Conservation (phyloP, 1,140 invertebrate species). For the Dolichoris vasculosae region DNA sequence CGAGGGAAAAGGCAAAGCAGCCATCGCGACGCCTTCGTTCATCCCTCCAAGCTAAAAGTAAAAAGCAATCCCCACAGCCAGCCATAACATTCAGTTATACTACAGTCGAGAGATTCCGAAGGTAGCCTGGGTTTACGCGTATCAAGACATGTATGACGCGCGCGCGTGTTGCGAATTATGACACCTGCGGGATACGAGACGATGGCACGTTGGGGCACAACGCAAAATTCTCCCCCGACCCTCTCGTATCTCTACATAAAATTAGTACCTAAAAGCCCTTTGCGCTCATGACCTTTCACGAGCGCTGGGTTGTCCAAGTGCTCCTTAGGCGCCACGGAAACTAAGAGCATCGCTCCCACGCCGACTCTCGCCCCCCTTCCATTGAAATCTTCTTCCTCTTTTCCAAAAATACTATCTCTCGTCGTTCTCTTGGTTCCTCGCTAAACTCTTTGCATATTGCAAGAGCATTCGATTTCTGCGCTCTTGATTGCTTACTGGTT, state of each 20-base stretch:
- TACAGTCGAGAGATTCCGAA: conserved; percentile 14
- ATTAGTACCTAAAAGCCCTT: conserved; percentile 72
- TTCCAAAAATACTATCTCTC: neutral
- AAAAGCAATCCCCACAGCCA: neutral
- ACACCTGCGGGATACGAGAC: conserved; percentile 62
- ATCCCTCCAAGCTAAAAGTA: neutral
- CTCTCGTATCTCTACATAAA: conserved; percentile 71
- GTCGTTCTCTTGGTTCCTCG: neutral
- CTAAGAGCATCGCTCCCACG: neutral
- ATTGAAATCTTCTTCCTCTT: neutral
- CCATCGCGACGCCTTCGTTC: neutral
- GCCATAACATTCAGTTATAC: conserved; percentile 39
- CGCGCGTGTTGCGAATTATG: conserved; percentile 56
- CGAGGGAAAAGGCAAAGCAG: neutral
- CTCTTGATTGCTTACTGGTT: neutral
- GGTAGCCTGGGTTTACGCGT: neutral
- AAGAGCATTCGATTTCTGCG: neutral
- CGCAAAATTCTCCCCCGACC: conserved; percentile 8
- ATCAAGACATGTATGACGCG: neutral
- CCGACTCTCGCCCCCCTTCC: neutral
- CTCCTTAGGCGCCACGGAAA: conserved; percentile 11
- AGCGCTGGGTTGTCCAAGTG: conserved; percentile 31
- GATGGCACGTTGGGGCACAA: conserved; percentile 61
- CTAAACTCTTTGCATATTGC: neutral
- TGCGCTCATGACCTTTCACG: conserved; percentile 58